phyloP scores from a whole-genome alignment of 2,797 vertebrate genomes.

The Argyrosomus regius region DNA sequence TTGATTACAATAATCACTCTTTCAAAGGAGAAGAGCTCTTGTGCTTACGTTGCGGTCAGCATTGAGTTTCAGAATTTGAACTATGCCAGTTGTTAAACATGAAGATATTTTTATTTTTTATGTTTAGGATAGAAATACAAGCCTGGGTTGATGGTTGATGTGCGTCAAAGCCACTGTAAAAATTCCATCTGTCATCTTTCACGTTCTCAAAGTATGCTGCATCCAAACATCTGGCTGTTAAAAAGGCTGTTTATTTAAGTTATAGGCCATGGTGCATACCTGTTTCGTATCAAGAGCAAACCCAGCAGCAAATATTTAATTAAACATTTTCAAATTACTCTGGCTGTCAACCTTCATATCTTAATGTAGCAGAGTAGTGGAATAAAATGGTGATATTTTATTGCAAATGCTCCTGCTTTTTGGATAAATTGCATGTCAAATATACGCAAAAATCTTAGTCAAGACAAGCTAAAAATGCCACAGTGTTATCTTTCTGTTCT shows the following conservation, averaged over 20 bases:
- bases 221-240: constrained; percentile 4
- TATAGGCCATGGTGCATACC: not conserved
- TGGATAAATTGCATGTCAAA: not conserved
- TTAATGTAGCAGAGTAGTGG: not conserved
- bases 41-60: not conserved
- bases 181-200: not conserved
- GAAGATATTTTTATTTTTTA: constrained; percentile 52
- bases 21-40: not conserved
- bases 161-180: constrained; percentile 17
- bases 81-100: constrained; percentile 33
- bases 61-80: constrained; percentile 44
- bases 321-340: not conserved
- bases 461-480: not conserved
- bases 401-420: not conserved
- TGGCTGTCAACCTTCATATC: not conserved
- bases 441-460: too few relatives aligned
- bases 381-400: not conserved
- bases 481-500: not conserved
- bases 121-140: constrained; percentile 42
- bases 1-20: not conserved
- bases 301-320: not conserved
- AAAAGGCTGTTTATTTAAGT: not conserved
- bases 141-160: not conserved
- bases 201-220: not conserved
- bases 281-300: not conserved